Evolutionary conservation across 2,888 invertebrate species (phyloP).

Genomic region (Charanyca ferruginea): DNA sequence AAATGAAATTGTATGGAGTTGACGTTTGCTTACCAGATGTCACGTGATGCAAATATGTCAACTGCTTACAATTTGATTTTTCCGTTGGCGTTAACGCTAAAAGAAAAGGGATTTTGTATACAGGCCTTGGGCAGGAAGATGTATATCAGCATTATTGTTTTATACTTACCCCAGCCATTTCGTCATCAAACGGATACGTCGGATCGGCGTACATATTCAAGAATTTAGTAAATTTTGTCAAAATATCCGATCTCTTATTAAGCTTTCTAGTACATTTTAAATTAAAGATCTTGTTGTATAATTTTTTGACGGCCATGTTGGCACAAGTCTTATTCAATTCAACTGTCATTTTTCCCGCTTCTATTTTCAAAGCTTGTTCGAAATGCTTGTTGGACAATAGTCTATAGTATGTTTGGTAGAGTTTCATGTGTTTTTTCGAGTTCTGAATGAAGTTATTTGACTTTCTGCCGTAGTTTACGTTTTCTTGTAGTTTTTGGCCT

Average conservation of each 20-base stretch:
- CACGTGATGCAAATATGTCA: too few relatives aligned
- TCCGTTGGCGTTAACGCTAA: too few relatives aligned
- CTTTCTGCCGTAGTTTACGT: not conserved
- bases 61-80: too few relatives aligned
- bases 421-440: slow-evolving; percentile 11
- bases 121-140: too few relatives aligned
- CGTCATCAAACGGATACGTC: slow-evolving; percentile 70
- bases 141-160: too few relatives aligned
- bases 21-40: too few relatives aligned
- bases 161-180: slow-evolving; percentile 72
- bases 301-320: slow-evolving; percentile 7
- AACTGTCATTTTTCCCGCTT: slow-evolving; percentile 31
- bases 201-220: slow-evolving; percentile 69
- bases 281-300: not conserved
- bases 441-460: slow-evolving; percentile 1
- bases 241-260: slow-evolving; percentile 60
- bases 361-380: slow-evolving; percentile 42
- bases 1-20: too few relatives aligned
- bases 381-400: slow-evolving; percentile 54
- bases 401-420: slow-evolving; percentile 54
- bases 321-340: slow-evolving; percentile 30
- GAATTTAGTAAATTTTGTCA: slow-evolving; percentile 69
- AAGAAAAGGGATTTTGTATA: too few relatives aligned
- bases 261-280: slow-evolving; percentile 45
- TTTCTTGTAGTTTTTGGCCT: slow-evolving; percentile 4